Base-by-base conservation (phyloP, 2,797 vertebrate genomes). In the Tinamus major region DNA sequence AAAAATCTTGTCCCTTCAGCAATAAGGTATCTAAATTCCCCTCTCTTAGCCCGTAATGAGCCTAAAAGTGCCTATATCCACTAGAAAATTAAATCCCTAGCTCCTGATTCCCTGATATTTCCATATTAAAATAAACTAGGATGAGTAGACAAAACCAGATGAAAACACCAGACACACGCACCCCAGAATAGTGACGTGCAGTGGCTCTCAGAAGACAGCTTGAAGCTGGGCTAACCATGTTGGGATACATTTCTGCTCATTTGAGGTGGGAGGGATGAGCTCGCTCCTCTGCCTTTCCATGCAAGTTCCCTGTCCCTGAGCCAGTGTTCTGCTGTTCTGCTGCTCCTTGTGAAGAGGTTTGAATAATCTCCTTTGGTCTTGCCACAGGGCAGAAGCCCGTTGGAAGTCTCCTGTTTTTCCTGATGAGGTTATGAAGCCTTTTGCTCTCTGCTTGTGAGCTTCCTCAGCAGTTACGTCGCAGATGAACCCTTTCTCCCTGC, bases 401-500 rank as follows among this genome's bases (percentile, higher is more conserved):
- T 64, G 39, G 27, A 82, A 79, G 10, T 48, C 55, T 63, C 7
- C 13, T 44, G 55, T 15, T 1, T 87, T 92, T 59, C 51, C 46
- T 56, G 12, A 53, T 9, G 67, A 76, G 26, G 13, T 90, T 74
- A 39, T 69, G 71, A 69, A 58, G 15, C 6, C 0, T 39, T 70
- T 44, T 80, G 13, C 41, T 81, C 53, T 74, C 64, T 80, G 35
- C 10, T 64, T 78, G 10, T 31, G 31, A 68, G 44, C 55, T 70
- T 81, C 33, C 37, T 49, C 55, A 63, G 17, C 29, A 75, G 49
- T 59, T 78, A 2, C 9, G 19, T 85, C 80, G 21, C 33, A 65
- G 76, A n/a, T 4, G 46, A 33, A 53, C 2, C 0, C 0, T 61
- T 71, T 85, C 41, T 27, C 23, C 72, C 37, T 58, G 39, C 62